A percentile compares a stretch with the other conserved stretches of the same genome.
phyloP scores from a whole-genome alignment of 2,888 invertebrate species.

The Helicoverpa assulta region DNA sequence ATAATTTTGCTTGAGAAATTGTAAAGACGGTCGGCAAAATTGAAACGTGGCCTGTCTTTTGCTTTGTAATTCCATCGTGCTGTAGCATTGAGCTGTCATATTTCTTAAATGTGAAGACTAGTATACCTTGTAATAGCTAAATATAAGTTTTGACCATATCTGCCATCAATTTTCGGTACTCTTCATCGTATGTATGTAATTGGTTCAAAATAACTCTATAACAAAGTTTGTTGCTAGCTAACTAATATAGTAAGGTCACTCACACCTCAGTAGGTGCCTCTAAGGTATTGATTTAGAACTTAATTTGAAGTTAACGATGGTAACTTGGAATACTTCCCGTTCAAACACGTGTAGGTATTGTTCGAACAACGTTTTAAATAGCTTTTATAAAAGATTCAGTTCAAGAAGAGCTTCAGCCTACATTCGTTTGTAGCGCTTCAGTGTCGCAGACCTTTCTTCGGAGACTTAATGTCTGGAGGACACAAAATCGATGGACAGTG shows the following conservation, averaged over 20 bases:
- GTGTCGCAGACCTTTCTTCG: conserved; percentile 30
- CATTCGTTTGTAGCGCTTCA: conserved; percentile 19
- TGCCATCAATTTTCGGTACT: conserved; percentile 7
- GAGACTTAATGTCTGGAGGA: conserved; percentile 48
- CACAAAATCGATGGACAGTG: conserved; percentile 57
- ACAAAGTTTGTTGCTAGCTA: too few relatives aligned
- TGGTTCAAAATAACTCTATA: too few relatives aligned
- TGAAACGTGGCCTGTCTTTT: conserved; percentile 55
- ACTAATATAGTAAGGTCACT: not conserved
- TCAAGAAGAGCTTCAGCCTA: conserved; percentile 9
- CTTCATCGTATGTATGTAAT: not conserved
- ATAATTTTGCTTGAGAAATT: conserved; percentile 59
- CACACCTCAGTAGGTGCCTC: not conserved
- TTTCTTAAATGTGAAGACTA: conserved; percentile 38
- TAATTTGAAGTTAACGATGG: conserved; percentile 11
- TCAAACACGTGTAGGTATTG: conserved; percentile 1
- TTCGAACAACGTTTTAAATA: conserved; percentile 11
- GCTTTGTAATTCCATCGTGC: conserved; percentile 41
- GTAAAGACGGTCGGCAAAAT: conserved; percentile 57
- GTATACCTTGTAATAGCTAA: conserved; percentile 7
- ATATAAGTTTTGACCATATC: conserved; percentile 11
- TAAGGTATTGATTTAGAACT: conserved; percentile 18
- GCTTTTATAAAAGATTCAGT: conserved; percentile 25
- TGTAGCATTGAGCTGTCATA: conserved; percentile 33
- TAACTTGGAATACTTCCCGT: conserved; percentile 18